These are phyloP conservation scores for human DNA, from an alignment of 2,113 vertebrate genomes.

Conservation along the genomic window DNA sequence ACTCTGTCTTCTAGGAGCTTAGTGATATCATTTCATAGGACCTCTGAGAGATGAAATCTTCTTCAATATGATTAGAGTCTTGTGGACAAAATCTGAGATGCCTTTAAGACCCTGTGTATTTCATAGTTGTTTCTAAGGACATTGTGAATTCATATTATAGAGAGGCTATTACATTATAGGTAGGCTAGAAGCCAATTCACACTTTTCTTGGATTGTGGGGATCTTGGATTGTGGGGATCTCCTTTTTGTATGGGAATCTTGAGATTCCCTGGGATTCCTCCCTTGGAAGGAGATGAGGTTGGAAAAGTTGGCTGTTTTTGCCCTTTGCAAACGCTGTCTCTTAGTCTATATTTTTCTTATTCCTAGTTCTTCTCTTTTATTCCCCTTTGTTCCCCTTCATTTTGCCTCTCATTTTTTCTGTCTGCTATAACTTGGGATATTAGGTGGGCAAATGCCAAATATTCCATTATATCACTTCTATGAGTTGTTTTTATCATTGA, in stretches of 20 bases:
- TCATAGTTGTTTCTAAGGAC: background rate
- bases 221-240: background rate
- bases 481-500: background rate
- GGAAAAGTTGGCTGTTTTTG: background rate
- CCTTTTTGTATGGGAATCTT: background rate
- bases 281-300: background rate
- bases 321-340: background rate
- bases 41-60: background rate
- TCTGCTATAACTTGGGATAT: background rate
- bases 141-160: background rate
- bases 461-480: background rate
- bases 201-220: background rate
- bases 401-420: background rate
- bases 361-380: background rate
- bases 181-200: background rate
- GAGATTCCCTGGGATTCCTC: background rate
- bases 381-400: background rate
- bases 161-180: background rate
- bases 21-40: background rate
- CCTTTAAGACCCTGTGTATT: background rate
- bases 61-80: background rate
- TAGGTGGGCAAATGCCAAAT: background rate
- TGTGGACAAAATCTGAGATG: background rate
- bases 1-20: background rate
- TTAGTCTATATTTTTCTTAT: background rate